These are phyloP conservation scores for Invenusta paracnida DNA, from an alignment of 2,888 invertebrate species.

Conservation along the genomic window DNA sequence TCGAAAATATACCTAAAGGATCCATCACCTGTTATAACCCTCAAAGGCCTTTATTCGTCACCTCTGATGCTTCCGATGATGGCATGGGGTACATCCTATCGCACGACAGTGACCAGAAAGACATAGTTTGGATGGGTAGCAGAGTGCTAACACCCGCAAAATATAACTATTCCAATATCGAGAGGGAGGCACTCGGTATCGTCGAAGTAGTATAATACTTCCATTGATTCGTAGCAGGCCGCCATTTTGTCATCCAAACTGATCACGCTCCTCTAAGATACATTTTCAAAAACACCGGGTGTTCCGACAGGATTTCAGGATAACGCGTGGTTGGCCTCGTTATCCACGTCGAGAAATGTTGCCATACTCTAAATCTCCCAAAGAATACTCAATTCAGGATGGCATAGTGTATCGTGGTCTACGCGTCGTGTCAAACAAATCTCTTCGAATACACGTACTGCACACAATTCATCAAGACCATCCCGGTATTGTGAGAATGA, in stretches of 20 bases:
- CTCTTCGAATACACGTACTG: neutral
- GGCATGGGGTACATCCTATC: conserved; percentile 27
- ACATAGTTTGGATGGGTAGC: conserved; percentile 16
- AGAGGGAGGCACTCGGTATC: conserved; percentile 54
- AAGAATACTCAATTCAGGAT: conserved; percentile 16
- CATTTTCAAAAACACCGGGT: neutral
- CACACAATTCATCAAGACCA: conserved; percentile 33
- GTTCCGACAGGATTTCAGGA: neutral
- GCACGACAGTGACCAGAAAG: conserved; percentile 27
- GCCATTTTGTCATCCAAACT: conserved; percentile 43
- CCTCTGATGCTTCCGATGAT: conserved; percentile 26
- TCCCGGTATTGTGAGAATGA: conserved; percentile 36
- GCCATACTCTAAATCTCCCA: conserved; percentile 20
- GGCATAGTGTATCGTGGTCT: conserved; percentile 26
- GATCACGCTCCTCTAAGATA: neutral
- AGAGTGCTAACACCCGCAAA: conserved; percentile 50
- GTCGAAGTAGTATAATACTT: conserved; percentile 57
- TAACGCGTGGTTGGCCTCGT: conserved; percentile 18
- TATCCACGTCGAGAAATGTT: conserved; percentile 4
- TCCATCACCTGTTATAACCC: neutral
- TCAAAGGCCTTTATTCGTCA: neutral
- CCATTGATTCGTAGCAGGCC: conserved; percentile 54
- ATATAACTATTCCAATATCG: conserved; percentile 52
- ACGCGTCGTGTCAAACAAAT: neutral
- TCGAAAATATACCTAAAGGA: neutral